Conservation (phyloP, 2,113 vertebrate genomes). For the Redunca redunca region DNA sequence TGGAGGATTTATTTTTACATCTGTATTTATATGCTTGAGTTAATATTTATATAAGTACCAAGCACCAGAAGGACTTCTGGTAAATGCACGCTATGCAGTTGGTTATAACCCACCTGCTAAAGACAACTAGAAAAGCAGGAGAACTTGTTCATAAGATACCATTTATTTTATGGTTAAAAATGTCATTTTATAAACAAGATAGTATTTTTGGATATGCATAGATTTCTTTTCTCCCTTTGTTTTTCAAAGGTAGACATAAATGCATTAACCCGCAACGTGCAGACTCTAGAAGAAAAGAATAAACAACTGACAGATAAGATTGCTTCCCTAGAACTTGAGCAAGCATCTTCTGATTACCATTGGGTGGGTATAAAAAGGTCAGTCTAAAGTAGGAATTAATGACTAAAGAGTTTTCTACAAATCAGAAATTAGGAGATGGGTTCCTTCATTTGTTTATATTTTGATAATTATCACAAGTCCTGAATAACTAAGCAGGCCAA, state of each 20-base stretch:
- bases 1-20: neutral
- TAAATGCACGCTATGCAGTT: neutral
- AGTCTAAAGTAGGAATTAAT: neutral
- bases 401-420: neutral
- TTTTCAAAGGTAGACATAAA: slow-evolving; percentile 72
- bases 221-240: slow-evolving; percentile 39
- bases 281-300: slow-evolving; percentile 76
- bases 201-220: neutral
- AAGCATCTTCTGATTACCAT: slow-evolving; percentile 66
- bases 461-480: neutral
- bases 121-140: neutral
- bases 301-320: slow-evolving; percentile 68
- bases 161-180: neutral
- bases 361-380: slow-evolving; percentile 72
- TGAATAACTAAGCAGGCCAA: neutral
- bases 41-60: slow-evolving; percentile 8
- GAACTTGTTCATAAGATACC: neutral
- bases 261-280: slow-evolving; percentile 67
- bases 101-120: neutral
- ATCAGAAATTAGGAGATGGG: neutral
- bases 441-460: neutral
- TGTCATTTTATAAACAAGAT: neutral
- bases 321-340: slow-evolving; percentile 70
- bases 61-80: neutral
- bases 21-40: neutral